A percentile compares a stretch with the other conserved stretches of the same genome.
phyloP scores from a whole-genome alignment of 2,888 invertebrate genomes.

The Tenthredo notha region DNA sequence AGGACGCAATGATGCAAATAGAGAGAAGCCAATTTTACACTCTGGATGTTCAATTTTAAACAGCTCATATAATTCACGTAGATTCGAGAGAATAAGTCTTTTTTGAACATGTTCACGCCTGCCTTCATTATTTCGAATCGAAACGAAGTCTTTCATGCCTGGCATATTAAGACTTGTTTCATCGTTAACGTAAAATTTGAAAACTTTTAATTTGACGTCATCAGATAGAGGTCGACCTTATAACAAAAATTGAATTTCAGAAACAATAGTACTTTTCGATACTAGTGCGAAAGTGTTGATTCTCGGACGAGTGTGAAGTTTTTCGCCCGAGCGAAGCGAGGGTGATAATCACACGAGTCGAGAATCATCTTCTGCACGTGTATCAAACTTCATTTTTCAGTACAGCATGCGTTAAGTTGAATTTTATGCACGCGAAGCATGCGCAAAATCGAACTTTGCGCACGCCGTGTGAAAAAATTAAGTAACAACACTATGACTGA shows the following conservation, averaged over 20 bases:
- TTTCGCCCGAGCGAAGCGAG: too few species aligned
- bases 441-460: too few species aligned
- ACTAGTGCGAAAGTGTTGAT: too few species aligned
- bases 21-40: conserved; percentile 22
- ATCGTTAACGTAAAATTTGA: background rate
- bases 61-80: background rate
- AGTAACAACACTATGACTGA: conserved; percentile 5
- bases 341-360: too few species aligned
- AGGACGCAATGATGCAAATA: conserved; percentile 38
- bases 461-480: too few species aligned
- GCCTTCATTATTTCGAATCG: conserved; percentile 35
- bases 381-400: too few species aligned
- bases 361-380: too few species aligned
- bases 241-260: conserved; percentile 10
- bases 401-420: too few species aligned
- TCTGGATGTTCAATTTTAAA: conserved; percentile 17
- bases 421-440: too few species aligned
- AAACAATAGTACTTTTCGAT: too few species aligned
- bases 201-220: background rate
- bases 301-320: too few species aligned
- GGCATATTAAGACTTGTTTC: conserved; percentile 1
- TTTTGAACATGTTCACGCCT: conserved; percentile 19
- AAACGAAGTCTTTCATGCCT: conserved; percentile 13
- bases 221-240: conserved; percentile 35
- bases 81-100: conserved; percentile 4